Percentiles rank a stretch among this genome's conserved stretches.
Conservation (phyloP, 2,888 invertebrate genomes). For the Cataglyphis livida region DNA sequence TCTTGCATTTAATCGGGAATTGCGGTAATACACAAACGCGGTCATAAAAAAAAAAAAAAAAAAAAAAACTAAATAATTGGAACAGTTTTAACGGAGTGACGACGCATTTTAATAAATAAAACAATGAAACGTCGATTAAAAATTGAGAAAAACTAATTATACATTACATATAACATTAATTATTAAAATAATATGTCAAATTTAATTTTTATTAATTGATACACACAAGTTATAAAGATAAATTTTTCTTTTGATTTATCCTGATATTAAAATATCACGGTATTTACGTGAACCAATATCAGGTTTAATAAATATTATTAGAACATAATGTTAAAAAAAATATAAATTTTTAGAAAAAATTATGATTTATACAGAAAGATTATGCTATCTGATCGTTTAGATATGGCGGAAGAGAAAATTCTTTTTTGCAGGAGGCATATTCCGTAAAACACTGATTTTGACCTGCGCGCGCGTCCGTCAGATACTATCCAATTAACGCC, state of each 20-base stretch:
- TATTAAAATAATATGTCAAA: slow-evolving; percentile 17
- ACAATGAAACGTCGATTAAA: slow-evolving; percentile 5
- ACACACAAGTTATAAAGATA: neutral
- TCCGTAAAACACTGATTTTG: slow-evolving; percentile 44
- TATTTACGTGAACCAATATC: neutral
- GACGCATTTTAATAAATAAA: neutral
- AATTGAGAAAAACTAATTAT: neutral
- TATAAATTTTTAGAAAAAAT: neutral
- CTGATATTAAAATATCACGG: neutral
- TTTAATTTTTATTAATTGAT: slow-evolving; percentile 16
- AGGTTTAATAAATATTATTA: neutral
- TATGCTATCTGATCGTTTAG: neutral
- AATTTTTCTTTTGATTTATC: neutral
- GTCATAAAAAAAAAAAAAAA: neutral
- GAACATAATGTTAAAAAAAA: neutral
- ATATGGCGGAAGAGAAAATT: neutral
- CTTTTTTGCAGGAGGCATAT: slow-evolving; percentile 27
- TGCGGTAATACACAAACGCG: neutral
- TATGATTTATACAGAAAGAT: neutral
- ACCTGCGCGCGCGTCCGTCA: slow-evolving; percentile 55
- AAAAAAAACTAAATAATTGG: neutral
- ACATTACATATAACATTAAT: neutral
- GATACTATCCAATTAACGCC: slow-evolving; percentile 74
- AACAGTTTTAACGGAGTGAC: neutral
- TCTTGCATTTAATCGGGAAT: neutral